A percentile compares a stretch with the other conserved stretches of the same genome.
phyloP scores from a whole-genome alignment of 2,888 invertebrate species.

The Automeris io region DNA sequence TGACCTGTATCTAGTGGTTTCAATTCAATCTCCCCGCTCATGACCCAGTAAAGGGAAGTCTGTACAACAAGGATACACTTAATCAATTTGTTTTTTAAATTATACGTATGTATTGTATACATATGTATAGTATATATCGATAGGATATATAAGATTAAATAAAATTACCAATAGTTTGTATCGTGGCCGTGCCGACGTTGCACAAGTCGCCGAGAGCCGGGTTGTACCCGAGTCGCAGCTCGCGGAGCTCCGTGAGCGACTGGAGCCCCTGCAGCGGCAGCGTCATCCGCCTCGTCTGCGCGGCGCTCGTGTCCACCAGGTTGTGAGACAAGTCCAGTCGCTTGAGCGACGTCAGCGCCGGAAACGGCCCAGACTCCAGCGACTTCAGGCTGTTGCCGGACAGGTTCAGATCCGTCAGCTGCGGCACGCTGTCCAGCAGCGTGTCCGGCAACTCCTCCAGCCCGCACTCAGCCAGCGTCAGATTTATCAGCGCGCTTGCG shows the following conservation, averaged over 20 bases:
- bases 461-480: slow-evolving; percentile 6
- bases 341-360: neutral
- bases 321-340: neutral
- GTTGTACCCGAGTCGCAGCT: slow-evolving; percentile 23
- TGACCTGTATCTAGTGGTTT: too few species aligned
- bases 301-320: neutral
- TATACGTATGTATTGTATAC: too few species aligned
- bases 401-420: slow-evolving; percentile 19
- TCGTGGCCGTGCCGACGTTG: slow-evolving; percentile 6
- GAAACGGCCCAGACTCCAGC: slow-evolving; percentile 14
- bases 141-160: too few species aligned
- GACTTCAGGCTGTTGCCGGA: slow-evolving; percentile 19
- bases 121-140: too few species aligned
- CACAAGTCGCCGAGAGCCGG: slow-evolving; percentile 25
- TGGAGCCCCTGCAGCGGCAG: too few species aligned
- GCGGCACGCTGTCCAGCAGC: slow-evolving; percentile 19
- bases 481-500: slow-evolving; percentile 8
- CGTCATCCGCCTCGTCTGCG: too few species aligned
- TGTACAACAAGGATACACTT: too few species aligned
- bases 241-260: neutral
- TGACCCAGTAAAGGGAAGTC: too few species aligned
- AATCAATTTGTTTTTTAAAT: too few species aligned
- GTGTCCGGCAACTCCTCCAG: slow-evolving; percentile 19
- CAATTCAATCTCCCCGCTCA: too few species aligned
- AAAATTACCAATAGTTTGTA: slow-evolving; percentile 7